Conservation (phyloP, 1,140 invertebrate genomes). For the Megalopta genalis region DNA sequence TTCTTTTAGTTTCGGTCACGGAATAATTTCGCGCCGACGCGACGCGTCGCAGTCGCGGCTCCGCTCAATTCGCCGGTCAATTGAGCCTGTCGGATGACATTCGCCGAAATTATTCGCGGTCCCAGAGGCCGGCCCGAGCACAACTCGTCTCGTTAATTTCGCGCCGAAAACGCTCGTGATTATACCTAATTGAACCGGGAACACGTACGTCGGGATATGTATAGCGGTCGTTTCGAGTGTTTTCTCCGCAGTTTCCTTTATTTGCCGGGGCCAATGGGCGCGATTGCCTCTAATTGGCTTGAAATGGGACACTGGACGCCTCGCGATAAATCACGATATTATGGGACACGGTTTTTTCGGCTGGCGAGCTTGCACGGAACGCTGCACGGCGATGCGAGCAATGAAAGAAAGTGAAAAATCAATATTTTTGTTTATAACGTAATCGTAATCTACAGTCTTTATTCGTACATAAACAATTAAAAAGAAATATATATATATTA, state of each 20-base stretch:
- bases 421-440: too few relatives aligned
- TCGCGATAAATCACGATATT: neutral
- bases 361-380: neutral
- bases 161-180: constrained; percentile 19
- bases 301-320: neutral
- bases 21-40: constrained; percentile 19
- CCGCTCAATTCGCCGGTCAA: constrained; percentile 31
- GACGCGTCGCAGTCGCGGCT: neutral
- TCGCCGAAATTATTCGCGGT: constrained; percentile 28
- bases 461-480: too few relatives aligned
- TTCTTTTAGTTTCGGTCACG: neutral
- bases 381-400: neutral
- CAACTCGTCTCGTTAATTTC: constrained; percentile 25
- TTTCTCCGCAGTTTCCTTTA: constrained; percentile 1
- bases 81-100: constrained; percentile 30
- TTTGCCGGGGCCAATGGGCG: neutral
- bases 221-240: neutral
- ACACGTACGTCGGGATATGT: neutral
- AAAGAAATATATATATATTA: too few relatives aligned
- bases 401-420: too few relatives aligned
- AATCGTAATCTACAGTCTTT: too few relatives aligned
- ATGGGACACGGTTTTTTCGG: neutral
- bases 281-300: constrained; percentile 8
- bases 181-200: constrained; percentile 37
- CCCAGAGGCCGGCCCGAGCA: neutral